Evolutionary conservation across 2,113 vertebrate species (phyloP).

Genomic region (Pluvialis apricaria): DNA sequence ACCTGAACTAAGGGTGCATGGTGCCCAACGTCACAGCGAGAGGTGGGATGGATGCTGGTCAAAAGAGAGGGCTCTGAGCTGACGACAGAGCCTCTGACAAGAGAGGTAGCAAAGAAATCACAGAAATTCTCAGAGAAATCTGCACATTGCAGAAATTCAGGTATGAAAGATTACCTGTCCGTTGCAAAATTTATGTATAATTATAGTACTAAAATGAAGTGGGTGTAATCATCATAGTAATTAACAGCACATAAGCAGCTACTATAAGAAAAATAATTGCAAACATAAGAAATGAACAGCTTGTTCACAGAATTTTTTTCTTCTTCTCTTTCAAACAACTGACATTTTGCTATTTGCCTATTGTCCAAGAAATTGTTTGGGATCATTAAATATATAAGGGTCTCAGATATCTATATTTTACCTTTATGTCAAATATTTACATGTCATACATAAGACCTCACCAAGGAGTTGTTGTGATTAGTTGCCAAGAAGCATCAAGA

Average conservation of each 20-base stretch:
- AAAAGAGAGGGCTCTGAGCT: neutral
- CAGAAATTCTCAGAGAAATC: neutral
- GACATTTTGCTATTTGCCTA: conserved; percentile 11
- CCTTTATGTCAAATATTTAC: conserved; percentile 82
- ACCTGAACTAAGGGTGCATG: neutral
- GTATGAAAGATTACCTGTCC: neutral
- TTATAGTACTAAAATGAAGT: neutral
- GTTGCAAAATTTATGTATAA: neutral
- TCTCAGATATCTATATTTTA: conserved; percentile 72
- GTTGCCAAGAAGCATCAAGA: conserved; percentile 79
- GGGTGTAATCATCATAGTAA: neutral
- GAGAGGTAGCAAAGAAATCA: neutral
- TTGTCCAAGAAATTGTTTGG: conserved; percentile 54
- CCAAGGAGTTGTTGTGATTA: conserved; percentile 76
- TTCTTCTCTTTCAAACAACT: neutral
- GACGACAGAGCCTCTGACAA: neutral
- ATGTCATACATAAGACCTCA: conserved; percentile 65
- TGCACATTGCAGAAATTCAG: neutral
- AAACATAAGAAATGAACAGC: neutral
- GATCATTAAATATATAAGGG: conserved; percentile 66
- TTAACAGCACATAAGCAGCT: neutral
- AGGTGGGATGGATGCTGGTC: neutral
- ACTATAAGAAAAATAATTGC: neutral
- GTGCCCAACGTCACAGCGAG: neutral
- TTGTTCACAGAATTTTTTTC: neutral